Evolutionary conservation across 2,113 vertebrate species (phyloP).

Genomic region (Aix galericulata): DNA sequence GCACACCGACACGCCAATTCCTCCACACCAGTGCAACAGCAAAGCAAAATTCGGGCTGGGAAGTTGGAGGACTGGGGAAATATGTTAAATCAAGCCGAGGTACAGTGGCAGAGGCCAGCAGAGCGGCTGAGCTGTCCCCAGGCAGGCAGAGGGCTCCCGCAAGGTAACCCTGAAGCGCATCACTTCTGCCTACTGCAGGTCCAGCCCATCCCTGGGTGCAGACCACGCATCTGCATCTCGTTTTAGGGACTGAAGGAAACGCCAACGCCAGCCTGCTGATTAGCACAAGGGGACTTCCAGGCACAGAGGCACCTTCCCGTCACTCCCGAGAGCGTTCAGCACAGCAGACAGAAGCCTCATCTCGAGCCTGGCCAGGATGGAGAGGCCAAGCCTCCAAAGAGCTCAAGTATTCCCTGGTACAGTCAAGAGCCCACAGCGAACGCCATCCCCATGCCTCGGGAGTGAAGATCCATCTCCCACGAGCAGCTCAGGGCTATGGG

Average conservation of each 20-base stretch:
- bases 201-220: background rate
- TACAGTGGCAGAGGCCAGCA: background rate
- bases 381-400: background rate
- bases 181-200: too few species aligned
- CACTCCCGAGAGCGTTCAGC: background rate
- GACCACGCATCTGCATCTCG: background rate
- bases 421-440: accelerated
- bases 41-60: too few species aligned
- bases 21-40: background rate
- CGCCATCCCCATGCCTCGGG: background rate
- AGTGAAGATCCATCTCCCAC: background rate
- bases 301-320: background rate
- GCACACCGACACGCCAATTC: accelerated
- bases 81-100: accelerated
- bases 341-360: too few species aligned
- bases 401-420: accelerated
- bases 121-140: background rate
- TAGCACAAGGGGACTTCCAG: background rate
- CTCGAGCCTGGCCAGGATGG: background rate
- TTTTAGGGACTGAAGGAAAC: background rate
- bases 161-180: background rate
- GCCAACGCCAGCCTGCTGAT: background rate
- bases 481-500: background rate
- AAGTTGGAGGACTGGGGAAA: background rate
- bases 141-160: background rate